Evolutionary conservation across 2,888 invertebrate species (phyloP).

Genomic region (Eupithecia insigniata): DNA sequence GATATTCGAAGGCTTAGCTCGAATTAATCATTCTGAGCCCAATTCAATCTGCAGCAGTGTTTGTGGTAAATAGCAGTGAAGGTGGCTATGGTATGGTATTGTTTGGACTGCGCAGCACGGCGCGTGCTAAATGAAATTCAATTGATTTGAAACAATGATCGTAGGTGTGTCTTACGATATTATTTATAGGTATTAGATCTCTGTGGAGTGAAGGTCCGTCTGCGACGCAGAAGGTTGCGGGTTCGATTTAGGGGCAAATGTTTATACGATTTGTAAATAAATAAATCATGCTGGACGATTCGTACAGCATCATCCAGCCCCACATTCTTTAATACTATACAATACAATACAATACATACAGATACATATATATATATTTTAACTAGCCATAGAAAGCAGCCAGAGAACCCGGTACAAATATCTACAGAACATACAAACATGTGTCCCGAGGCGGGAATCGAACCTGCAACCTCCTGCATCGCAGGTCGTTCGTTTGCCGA

Average conservation of each 20-base stretch:
- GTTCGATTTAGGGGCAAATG: neutral
- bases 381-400: no score
- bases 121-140: neutral
- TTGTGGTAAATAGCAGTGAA: conserved; percentile 29
- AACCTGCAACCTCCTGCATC: no score
- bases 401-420: no score
- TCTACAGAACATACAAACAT: no score
- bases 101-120: conserved; percentile 4
- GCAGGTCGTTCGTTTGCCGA: no score
- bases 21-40: conserved; percentile 29
- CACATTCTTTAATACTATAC: no score
- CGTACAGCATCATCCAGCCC: no score
- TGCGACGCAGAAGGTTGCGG: neutral
- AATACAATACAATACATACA: no score
- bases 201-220: neutral
- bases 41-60: conserved; percentile 24
- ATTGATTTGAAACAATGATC: neutral
- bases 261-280: no score
- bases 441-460: no score
- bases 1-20: neutral
- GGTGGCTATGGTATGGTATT: conserved; percentile 19
- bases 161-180: neutral
- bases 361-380: no score
- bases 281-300: no score
- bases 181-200: neutral